phyloP scores from a whole-genome alignment of 2,113 vertebrate species.

The Pteronura brasiliensis region DNA sequence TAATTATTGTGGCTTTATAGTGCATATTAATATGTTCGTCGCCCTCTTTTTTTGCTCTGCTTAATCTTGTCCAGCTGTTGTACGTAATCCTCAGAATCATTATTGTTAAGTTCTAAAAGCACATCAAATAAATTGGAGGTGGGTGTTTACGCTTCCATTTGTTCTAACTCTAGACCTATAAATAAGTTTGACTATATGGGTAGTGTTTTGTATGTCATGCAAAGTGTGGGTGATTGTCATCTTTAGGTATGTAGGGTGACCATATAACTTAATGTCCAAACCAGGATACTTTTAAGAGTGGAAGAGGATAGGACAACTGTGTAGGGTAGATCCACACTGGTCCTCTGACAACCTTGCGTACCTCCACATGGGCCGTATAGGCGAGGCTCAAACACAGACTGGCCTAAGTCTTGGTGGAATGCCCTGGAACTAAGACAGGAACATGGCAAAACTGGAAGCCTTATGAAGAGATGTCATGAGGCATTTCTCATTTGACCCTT shows the following conservation, averaged over 20 bases:
- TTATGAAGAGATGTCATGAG: background rate
- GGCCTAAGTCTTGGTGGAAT: background rate
- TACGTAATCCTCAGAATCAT: background rate
- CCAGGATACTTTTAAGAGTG: background rate
- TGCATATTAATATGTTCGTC: background rate
- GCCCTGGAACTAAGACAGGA: background rate
- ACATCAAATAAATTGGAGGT: background rate
- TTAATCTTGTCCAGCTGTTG: background rate
- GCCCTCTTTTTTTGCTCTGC: background rate
- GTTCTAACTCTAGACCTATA: background rate
- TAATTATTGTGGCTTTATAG: background rate
- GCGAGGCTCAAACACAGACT: background rate
- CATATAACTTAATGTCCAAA: background rate
- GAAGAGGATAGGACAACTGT: background rate
- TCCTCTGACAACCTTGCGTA: background rate
- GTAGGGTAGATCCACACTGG: background rate
- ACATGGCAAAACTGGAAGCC: background rate
- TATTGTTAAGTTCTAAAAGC: conserved; percentile 15
- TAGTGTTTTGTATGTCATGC: background rate
- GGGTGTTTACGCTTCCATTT: background rate
- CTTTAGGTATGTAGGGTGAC: background rate
- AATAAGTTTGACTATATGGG: background rate
- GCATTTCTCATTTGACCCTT: background rate
- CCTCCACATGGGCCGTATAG: background rate
- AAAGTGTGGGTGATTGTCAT: background rate